Base-by-base conservation (phyloP, 2,888 invertebrate genomes). In the Drosophila pullipes region DNA sequence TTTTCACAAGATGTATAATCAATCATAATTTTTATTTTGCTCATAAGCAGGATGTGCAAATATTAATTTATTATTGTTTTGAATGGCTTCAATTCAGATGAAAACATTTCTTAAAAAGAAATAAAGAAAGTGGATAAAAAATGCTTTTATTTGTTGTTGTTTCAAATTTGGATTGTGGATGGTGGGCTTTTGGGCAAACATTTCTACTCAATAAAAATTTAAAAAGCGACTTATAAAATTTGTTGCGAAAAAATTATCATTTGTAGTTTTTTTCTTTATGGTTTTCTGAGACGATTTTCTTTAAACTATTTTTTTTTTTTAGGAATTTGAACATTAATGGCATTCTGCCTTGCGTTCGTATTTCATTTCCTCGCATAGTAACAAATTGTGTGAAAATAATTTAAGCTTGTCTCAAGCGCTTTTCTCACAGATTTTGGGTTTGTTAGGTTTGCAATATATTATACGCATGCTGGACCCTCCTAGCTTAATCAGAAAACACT, bases 401-500 rank as follows among this genome's bases (percentile, higher is more conserved):
- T 37, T 35, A 39, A 28, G 25, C 28, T 37, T 16, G 55, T 55
- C 37, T 55, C 25, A 28, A 37, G 10, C 3, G 3, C 13, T 30
- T 13, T 30, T 9, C n/a, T 4, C 11, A 13, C n/a, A n/a, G 13
- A 25, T n/a, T 53, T 16, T 4, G 3, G n/a, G 22, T 22, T 11
- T 53, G 30, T 31, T 30, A 5, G 11, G 3, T 3, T 39, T 7
- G 18, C 18, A 3, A 55, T n/a, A 39, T 28, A 37, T 55, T 55
- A 55, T 18, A 7, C 37, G 16, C 9, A 35, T 9, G 18, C 18
- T 28, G 28, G 28, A 13, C 37, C 28, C 28, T 30, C 37, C 25
- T 28, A 59, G 54, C 47, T 69, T 39, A 47, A 69, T 69, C 44
- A 53, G 35, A 39, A 44, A 54, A 25, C 25, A 41, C 53, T 33